Percentiles rank a stretch among this genome's conserved stretches.
Conservation (phyloP, 2,888 invertebrate species). For the Stenoptilia bipunctidactyla region DNA sequence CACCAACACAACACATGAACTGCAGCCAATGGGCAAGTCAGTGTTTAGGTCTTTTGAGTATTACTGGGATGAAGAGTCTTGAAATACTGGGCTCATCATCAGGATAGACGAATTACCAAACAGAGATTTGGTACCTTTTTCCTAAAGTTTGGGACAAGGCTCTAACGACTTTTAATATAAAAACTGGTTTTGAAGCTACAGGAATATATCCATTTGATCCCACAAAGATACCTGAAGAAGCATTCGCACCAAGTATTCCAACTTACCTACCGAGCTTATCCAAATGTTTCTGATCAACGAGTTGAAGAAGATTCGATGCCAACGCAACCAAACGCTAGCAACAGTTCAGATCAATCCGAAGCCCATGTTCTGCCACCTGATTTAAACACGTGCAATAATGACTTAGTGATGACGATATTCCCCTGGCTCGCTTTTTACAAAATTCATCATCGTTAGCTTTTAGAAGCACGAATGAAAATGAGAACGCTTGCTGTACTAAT, state of each 20-base stretch:
- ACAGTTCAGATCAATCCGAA: neutral
- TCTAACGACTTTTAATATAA: constrained; percentile 20
- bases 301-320: neutral
- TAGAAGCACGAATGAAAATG: constrained; percentile 2
- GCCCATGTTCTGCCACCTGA: neutral
- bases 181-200: constrained; percentile 20
- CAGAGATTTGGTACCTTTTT: constrained; percentile 21
- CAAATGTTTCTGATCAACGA: constrained; percentile 1
- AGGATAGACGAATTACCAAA: constrained; percentile 21
- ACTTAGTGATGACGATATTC: neutral
- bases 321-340: neutral
- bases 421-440: constrained; percentile 1
- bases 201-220: constrained; percentile 21
- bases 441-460: constrained; percentile 1
- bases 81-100: constrained; percentile 20
- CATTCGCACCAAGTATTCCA: constrained; percentile 20
- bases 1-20: constrained; percentile 32
- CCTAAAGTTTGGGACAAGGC: constrained; percentile 21
- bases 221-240: constrained; percentile 20
- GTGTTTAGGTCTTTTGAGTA: constrained; percentile 24
- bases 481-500: too few species aligned
- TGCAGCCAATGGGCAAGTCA: constrained; percentile 30
- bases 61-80: constrained; percentile 28
- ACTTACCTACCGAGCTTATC: constrained; percentile 1
- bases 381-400: neutral